Base-by-base conservation (phyloP, 2,797 vertebrate species). In the Hydrophis major region DNA sequence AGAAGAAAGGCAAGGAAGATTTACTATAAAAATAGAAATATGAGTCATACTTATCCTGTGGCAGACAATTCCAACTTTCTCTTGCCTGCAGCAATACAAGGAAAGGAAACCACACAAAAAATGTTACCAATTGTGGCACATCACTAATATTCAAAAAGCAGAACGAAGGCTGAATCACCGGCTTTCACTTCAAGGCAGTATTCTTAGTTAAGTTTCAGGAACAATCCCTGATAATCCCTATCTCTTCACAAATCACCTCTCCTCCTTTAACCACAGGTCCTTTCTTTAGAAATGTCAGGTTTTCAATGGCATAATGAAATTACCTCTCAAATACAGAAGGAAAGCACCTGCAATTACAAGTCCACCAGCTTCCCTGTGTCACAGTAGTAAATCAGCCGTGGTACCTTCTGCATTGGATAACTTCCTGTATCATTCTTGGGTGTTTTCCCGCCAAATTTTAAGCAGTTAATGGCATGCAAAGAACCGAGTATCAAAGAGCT, bases 1-100 rank as follows among this genome's bases (percentile, higher is more conserved):
- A 93, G 92, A 93, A 93, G 95, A 95, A 94, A 93, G 57, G 92
- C 94, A 95, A 95, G n/a, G 42, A 95, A 32, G 0, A 95, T 96
- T 92, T 92, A 42, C 88, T 94, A 93, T 88, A 37, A 95, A 90
- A 90, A 92, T 86, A 74, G 4, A 16, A 87, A 92, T 95, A 4
- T 55, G 93, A 94, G 89, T 92, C 89, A 92, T 83, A 53, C 50
- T 94, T 93, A 93, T 94, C 78, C 86, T 87, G 93, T 55, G 94
- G 90, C 56, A 93, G 93, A 78, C 93, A 95, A 93, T 91, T 92
- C 87, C 93, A 92, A 69, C 93, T 95, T 66, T 93, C 92, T 94
- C 74, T 94, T 91, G 93, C 89, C 83, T 94, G 90, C 94, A 96
- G 94, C 47, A 93, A 89, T 56, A 74, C 86, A 57, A 25, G 86